Evolutionary conservation across 2,888 invertebrate genomes (phyloP), one percentile per base, ranked within the genome.

Genomic region (Melangyna quadrimaculata): DNA sequence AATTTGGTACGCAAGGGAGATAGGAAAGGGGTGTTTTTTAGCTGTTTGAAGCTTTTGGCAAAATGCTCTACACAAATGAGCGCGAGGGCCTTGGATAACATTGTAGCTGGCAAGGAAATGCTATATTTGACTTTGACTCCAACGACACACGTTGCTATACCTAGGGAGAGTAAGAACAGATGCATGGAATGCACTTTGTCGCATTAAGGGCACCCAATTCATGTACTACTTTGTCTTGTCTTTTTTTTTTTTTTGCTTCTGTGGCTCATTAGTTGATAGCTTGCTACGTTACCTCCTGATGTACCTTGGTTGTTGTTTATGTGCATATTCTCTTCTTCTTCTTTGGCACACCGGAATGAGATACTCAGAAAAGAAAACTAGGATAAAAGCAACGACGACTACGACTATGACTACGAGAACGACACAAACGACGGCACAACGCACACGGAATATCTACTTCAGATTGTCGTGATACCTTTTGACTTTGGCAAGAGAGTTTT

Each of bases 161-260:
- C 3, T 10, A 35, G 9, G 10, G 8, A 24, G 29, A 17, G 6
- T 12, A 57, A 72, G 55, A n/a, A n/a, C 61, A 63, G 78, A 74
- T 78, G 78, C 65, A 78, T 65, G 51, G 45, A 24, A 40, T 59
- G 59, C 37, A 37, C 51, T 75, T 75, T 79, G 84, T 79, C 84
- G 84, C 84, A 84, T 84, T 75, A 75, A 79, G 75, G 84, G 75
- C 84, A 69, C 71, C 79, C 71, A 75, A 71, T 78, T 84, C 75
- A 57, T 75, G 71, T 69, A 78, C 78, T 69, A 78, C 78, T 78
- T 82, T 82, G 59, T 61, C 59, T 72, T 51, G 51, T 27, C n/a
- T 40, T 24, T 32, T 37, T 53, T 63, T 59, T 57, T 29, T n/a
- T 29, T 10, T 51, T 67, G 1, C 19, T 53, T 45, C 55, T 84